phyloP scores from a whole-genome alignment of 2,888 invertebrate genomes.

The Lycophotia porphyrea region DNA sequence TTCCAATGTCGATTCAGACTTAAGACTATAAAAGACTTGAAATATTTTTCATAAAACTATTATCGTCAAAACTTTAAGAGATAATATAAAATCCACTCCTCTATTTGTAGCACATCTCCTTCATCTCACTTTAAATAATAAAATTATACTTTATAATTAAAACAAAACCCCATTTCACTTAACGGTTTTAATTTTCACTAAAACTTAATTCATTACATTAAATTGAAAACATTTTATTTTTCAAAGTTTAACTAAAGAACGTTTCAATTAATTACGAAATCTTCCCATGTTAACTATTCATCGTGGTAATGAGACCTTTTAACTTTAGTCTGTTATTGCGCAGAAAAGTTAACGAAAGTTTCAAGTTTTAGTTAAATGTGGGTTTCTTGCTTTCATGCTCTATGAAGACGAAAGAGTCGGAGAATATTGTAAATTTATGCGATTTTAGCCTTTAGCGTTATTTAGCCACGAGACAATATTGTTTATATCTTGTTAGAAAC shows the following conservation, averaged over 20 bases:
- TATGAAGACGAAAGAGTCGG: background rate
- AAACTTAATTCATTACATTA: background rate
- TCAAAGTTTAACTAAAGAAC: background rate
- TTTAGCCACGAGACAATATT: too few relatives aligned
- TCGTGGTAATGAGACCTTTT: constrained; percentile 13
- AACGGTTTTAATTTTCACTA: background rate
- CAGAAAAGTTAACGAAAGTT: background rate
- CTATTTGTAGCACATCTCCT: background rate
- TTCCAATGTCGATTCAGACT: background rate
- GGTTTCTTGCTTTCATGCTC: background rate
- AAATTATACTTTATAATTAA: constrained; percentile 1
- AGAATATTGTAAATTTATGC: background rate
- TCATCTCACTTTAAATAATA: background rate
- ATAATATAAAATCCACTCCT: background rate
- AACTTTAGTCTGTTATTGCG: constrained; percentile 29
- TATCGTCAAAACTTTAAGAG: background rate
- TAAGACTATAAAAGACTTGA: background rate
- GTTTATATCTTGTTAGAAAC: background rate
- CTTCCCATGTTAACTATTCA: constrained; percentile 10
- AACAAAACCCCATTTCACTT: constrained; percentile 1
- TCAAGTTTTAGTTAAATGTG: constrained; percentile 7
- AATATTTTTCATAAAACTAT: background rate
- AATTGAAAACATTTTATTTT: background rate
- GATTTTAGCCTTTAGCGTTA: background rate
- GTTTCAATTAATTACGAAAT: constrained; percentile 26